Conservation (phyloP, 2,797 vertebrate genomes). For the Echeneis naucrates region DNA sequence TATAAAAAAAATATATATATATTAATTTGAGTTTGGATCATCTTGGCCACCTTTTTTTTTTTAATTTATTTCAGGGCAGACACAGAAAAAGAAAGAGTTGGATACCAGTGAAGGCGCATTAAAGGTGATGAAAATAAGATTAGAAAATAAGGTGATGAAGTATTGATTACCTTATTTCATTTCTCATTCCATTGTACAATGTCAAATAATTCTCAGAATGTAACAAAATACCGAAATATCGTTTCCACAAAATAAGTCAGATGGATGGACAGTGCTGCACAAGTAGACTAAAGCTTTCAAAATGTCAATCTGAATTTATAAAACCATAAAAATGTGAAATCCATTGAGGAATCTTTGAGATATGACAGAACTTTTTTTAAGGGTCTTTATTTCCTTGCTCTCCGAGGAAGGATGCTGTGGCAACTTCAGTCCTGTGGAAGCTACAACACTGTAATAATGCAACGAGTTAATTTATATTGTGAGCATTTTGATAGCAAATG, state of each 20-base stretch:
- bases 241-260: no score
- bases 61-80: background rate
- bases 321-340: background rate
- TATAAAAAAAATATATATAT: no score
- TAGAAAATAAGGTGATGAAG: no score
- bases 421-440: background rate
- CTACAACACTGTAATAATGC: constrained; percentile 14
- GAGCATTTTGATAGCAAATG: constrained; percentile 4
- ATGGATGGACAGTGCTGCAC: background rate
- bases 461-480: constrained; percentile 10
- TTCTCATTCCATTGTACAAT: background rate
- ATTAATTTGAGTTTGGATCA: background rate
- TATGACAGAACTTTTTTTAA: constrained; percentile 2
- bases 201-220: no score
- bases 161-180: background rate
- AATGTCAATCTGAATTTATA: background rate
- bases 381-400: no score
- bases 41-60: background rate
- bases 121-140: background rate
- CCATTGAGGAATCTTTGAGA: background rate
- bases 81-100: background rate
- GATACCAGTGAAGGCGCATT: background rate
- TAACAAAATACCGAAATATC: no score
- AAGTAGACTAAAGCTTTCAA: background rate
- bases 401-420: background rate